phyloP scores from a whole-genome alignment of 2,888 invertebrate species.

The Pogonocherus hispidulus region DNA sequence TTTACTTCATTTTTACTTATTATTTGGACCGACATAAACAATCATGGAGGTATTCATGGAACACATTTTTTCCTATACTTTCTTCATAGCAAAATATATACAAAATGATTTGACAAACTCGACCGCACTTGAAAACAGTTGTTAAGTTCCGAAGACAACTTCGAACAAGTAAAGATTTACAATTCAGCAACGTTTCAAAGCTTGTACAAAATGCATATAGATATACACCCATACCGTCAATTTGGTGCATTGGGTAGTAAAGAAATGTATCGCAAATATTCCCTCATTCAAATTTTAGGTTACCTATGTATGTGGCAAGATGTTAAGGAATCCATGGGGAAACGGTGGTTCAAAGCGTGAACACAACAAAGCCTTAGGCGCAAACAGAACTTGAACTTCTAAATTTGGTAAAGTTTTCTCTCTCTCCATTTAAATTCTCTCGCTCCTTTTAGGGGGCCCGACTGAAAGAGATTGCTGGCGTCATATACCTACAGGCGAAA shows the following conservation, averaged over 20 bases:
- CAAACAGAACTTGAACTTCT: conserved; percentile 35
- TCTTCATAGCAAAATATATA: too few species aligned
- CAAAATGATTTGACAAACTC: too few species aligned
- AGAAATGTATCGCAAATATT: conserved; percentile 2
- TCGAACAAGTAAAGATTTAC: background rate
- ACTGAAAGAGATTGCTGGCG: background rate
- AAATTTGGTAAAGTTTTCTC: conserved; percentile 34
- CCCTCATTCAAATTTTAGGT: conserved; percentile 9
- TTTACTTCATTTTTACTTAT: too few species aligned
- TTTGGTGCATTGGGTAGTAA: background rate
- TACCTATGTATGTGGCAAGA: conserved; percentile 11
- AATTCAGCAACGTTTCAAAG: background rate
- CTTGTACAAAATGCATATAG: background rate
- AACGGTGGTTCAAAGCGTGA: conserved; percentile 27
- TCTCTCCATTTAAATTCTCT: conserved; percentile 29
- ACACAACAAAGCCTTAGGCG: conserved; percentile 25
- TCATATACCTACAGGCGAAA: conserved; percentile 5
- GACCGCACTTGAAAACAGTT: too few species aligned
- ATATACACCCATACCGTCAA: background rate
- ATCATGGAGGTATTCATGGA: too few species aligned
- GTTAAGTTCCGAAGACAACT: background rate
- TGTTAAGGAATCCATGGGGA: conserved; percentile 13
- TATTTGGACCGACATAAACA: too few species aligned
- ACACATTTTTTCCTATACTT: too few species aligned
- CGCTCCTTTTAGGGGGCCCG: conserved; percentile 25